phyloP scores from a whole-genome alignment of 2,113 vertebrate species.

The Mixornis gularis region DNA sequence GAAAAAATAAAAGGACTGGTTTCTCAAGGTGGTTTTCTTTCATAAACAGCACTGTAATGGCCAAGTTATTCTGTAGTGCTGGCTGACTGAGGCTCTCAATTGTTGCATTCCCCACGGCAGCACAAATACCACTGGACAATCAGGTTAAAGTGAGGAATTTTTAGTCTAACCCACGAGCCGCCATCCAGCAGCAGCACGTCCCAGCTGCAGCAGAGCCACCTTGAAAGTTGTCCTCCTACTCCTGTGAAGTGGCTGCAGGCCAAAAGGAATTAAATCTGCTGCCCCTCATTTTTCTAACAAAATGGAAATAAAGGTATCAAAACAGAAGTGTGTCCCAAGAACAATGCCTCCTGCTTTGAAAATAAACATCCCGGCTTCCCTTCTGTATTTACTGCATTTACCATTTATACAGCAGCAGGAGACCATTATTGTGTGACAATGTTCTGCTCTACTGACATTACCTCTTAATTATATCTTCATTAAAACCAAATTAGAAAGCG shows the following conservation, averaged over 20 bases:
- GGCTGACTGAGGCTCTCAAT: not conserved
- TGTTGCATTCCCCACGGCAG: not conserved
- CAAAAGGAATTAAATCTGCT: not conserved
- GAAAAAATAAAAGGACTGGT: not conserved
- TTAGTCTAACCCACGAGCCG: not conserved
- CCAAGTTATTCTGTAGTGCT: not conserved
- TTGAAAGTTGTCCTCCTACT: not conserved
- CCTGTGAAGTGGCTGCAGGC: not conserved
- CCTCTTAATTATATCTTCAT: constrained; percentile 67
- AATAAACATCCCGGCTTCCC: not conserved
- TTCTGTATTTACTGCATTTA: constrained; percentile 47
- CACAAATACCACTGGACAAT: not conserved
- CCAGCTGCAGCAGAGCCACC: not conserved
- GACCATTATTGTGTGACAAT: constrained; percentile 50
- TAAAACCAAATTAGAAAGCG: constrained; percentile 59
- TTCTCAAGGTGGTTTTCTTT: not conserved
- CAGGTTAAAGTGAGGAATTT: constrained; percentile 5
- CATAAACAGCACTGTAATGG: not conserved
- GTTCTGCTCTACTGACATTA: constrained; percentile 54
- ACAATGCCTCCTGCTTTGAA: constrained; percentile 18
- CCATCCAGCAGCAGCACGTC: rapidly evolving
- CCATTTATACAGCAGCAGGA: constrained; percentile 43
- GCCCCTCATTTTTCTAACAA: not conserved
- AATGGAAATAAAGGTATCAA: constrained; percentile 13
- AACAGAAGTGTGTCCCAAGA: not conserved